Evolutionary conservation across 2,113 vertebrate genomes (phyloP).

Genomic region (Ahaetulla prasina): DNA sequence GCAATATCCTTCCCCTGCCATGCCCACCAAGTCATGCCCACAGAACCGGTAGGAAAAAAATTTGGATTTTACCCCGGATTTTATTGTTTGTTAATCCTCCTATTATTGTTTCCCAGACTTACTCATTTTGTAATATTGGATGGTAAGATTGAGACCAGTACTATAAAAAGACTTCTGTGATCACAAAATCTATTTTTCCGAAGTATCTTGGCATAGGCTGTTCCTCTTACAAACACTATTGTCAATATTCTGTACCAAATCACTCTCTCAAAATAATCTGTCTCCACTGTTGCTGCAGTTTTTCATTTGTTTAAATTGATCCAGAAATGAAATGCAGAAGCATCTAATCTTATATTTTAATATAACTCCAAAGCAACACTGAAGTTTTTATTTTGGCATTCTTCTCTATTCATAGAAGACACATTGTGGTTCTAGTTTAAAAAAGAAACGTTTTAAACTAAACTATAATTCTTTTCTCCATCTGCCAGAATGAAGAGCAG

Average conservation of each 20-base stretch:
- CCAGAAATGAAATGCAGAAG: conserved; percentile 17
- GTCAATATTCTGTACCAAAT: conserved; percentile 37
- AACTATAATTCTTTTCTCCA: background rate
- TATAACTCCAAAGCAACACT: conserved; percentile 4
- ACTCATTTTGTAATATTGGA: background rate
- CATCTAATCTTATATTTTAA: conserved; percentile 16
- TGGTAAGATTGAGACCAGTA: conserved; percentile 27
- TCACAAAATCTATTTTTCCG: conserved; percentile 43
- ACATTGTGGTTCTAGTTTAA: conserved; percentile 6
- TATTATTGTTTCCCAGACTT: conserved; percentile 8
- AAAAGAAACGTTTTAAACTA: conserved; percentile 16
- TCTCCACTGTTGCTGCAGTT: conserved; percentile 31
- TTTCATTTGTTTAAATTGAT: conserved; percentile 9
- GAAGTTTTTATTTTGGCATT: conserved; percentile 34
- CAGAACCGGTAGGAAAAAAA: no score
- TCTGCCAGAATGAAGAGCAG: background rate
- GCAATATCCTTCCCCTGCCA: no score
- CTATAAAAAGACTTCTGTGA: conserved; percentile 42
- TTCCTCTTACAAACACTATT: conserved; percentile 54
- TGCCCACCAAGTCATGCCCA: no score
- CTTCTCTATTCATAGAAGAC: conserved; percentile 25
- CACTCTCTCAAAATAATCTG: conserved; percentile 40
- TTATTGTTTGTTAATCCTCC: background rate
- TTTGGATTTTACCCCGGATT: no score
- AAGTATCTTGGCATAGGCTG: conserved; percentile 40